Evolutionary conservation across 2,888 invertebrate genomes (phyloP), one percentile per base, ranked within the genome.

Genomic region (Rhyacophila evoluta): DNA sequence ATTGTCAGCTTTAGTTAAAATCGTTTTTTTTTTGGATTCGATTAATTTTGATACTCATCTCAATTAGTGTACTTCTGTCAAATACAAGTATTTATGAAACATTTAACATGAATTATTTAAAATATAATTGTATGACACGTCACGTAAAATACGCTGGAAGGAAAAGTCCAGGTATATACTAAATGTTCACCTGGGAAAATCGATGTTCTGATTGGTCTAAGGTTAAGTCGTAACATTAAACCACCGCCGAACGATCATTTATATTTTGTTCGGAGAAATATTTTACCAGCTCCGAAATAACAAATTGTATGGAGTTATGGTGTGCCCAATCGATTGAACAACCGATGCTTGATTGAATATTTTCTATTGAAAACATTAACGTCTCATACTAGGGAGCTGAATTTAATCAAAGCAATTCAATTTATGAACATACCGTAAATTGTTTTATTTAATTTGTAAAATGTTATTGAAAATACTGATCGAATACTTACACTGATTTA

Each of bases 281-380:
- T 55, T 55, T 41, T 15, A 1, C 10, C 1, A 19, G 12, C 19
- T 25, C 15, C 1, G 19, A 55, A 55, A 55, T 55, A 55, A 0
- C 19, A 55, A 55, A 55, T 55, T 25, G 25, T 25, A 55, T 8
- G 55, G 15, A 12, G 10, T 19, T 15, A 55, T 15, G 41, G 12
- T 15, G 41, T 8, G 41, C 15, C 19, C 55, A 55, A 55, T 55
- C 19, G 55, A 55, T 25, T 55, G 55, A 25, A 55, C 25, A 55
- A 55, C 55, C 55, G 19, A 19, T 55, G 19, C 55, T 55, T 25
- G 55, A 55, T 55, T 55, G 55, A 55, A 55, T 19, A 55, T 55
- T 55, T 55, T 55, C 25, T 25, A 25, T 25, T 55, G 19, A 55
- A 55, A 19, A 19, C 55, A 8, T 55, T 55, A 55, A 55, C 19